A percentile compares a stretch with the other conserved stretches of the same genome.
Evolutionary conservation across 1,140 invertebrate genomes (phyloP).

Genomic region (Drosophila nigromelanica): DNA sequence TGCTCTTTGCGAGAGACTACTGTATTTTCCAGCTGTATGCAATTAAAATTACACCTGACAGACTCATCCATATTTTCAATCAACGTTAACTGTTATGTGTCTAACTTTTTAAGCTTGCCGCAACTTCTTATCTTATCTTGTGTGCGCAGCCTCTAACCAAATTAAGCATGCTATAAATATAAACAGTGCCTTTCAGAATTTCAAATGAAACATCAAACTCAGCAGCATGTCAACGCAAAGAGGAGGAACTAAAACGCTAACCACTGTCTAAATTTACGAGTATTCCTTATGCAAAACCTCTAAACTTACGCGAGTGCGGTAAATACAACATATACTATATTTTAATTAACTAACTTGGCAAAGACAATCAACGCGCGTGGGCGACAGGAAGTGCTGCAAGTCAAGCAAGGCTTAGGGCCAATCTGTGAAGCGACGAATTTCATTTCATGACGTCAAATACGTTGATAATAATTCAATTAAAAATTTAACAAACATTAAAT

Average conservation of each 20-base stretch:
- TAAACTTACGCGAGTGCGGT: constrained; percentile 31
- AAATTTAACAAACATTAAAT: constrained; percentile 73
- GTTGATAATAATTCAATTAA: constrained; percentile 70
- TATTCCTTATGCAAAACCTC: constrained; percentile 42
- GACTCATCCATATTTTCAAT: neutral
- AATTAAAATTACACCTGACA: neutral
- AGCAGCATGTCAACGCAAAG: too few relatives aligned
- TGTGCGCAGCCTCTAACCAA: neutral
- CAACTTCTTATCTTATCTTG: constrained; percentile 16
- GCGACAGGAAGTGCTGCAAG: neutral
- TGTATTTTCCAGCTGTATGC: neutral
- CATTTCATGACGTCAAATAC: constrained; percentile 42
- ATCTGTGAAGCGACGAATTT: constrained; percentile 36
- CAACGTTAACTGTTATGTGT: constrained; percentile 5
- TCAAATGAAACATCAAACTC: too few relatives aligned
- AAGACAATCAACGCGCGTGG: constrained; percentile 12
- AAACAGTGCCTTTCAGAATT: constrained; percentile 6
- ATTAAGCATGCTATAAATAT: constrained; percentile 1
- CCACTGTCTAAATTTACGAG: constrained; percentile 1
- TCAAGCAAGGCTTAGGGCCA: constrained; percentile 23
- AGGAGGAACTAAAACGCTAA: constrained; percentile 17
- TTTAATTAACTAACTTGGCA: constrained; percentile 66
- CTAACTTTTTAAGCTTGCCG: neutral
- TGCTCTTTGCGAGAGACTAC: too few relatives aligned
- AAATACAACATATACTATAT: constrained; percentile 59